Evolutionary conservation across 2,888 invertebrate species (phyloP), one percentile per base, ranked within the genome.

Genomic region (Pseudoips prasinana): DNA sequence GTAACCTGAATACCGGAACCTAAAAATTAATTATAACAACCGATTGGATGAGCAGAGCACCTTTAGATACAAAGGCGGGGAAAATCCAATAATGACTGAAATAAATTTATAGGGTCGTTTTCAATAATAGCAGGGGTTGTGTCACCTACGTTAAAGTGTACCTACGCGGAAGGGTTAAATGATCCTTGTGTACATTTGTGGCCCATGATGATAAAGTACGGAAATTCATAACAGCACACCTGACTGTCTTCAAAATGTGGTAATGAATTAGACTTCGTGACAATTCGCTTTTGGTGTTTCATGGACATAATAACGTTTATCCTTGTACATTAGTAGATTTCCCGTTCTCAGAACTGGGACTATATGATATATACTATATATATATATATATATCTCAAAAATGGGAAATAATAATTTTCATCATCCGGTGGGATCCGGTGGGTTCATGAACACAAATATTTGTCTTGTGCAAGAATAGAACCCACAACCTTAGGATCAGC

Each of bases 71-170:
- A 46, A 49, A 43, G 22, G 36, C 43, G 42, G 43, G 40, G 44
- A 57, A 62, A 73, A 72, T 62, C 59, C 65, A 57, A 52, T 54
- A 49, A 54, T 53, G 50, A 44, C 44, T 53, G 63, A 65, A 64
- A 70, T 62, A 65, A 67, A 72, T 69, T 65, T 67, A 73, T 64
- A 60, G 57, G 60, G 50, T 55, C 64, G 59, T 55, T 65, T 70
- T 67, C 60, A 67, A 66, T 67, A 60, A 63, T 57, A 57, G 46
- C 32, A 39, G 45, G 44, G 47, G n/a, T n/a, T n/a, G n/a, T 46
- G 55, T 57, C 46, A 46, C 54, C 52, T 46, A 40, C 51, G 53
- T 45, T 57, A 46, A 51, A 49, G 46, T 47, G 47, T 57, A 55
- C 39, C 51, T 49, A 54, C 38, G 47, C 33, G 47, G 53, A 64